Evolutionary conservation across 1,140 invertebrate species (phyloP).

Genomic region (Drosophila chauvacae): DNA sequence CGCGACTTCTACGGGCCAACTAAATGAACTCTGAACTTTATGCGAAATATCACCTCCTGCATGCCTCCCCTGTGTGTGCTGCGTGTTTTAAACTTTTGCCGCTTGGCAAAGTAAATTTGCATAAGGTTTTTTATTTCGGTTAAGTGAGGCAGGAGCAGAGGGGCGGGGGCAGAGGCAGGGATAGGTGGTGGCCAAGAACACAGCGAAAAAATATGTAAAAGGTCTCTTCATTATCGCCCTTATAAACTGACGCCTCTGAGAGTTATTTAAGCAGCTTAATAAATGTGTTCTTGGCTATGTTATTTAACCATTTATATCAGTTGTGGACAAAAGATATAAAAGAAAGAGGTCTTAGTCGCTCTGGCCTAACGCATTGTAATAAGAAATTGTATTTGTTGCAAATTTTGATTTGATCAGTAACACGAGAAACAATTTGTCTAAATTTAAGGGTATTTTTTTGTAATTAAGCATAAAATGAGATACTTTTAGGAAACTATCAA

Average conservation of each 20-base stretch:
- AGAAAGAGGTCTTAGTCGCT: no score
- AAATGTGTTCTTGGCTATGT: neutral
- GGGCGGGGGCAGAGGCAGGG: neutral
- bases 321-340: neutral
- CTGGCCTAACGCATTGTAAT: no score
- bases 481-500: no score
- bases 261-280: neutral
- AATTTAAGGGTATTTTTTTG: no score
- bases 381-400: no score
- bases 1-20: slow-evolving; percentile 35
- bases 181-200: slow-evolving; percentile 3
- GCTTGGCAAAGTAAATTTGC: slow-evolving; percentile 55
- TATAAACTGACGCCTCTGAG: neutral
- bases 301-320: neutral
- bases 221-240: neutral
- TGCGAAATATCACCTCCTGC: slow-evolving; percentile 42
- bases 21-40: slow-evolving; percentile 63
- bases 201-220: slow-evolving; percentile 1
- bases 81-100: slow-evolving; percentile 55
- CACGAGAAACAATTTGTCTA: no score
- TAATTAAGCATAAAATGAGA: no score
- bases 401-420: no score
- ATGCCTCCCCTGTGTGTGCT: slow-evolving; percentile 13
- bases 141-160: neutral
- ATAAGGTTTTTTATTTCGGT: slow-evolving; percentile 36